Evolutionary conservation across 2,888 invertebrate species (phyloP), one percentile per base, ranked within the genome.

Genomic region (Thalpophila matura): DNA sequence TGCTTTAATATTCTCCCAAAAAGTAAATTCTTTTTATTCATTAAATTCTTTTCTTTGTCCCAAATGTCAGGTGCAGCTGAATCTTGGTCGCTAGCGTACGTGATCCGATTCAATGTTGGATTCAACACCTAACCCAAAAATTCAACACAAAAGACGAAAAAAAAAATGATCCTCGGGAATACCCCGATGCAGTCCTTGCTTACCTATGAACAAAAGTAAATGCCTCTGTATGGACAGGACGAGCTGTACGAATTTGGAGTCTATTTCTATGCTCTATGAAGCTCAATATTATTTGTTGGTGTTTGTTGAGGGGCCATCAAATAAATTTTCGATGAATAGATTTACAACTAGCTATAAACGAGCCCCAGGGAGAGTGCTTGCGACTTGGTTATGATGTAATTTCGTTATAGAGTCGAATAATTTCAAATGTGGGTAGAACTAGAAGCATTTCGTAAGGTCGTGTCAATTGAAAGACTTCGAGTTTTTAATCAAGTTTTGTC

Each of bases 281-380:
- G 77, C 42, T 35, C 42, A 64, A 58, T 70, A 66, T 80, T 14
- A 58, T 50, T 31, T 56, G 56, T 46, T 12, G 14, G 9, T 12
- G 33, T 54, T 57, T 51, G 24, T 40, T 56, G 60, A 64, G 73
- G 77, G 70, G 68, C 74, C 69, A 56, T 45, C 37, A 43, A 54
- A 81, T 83, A 82, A 81, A 86, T 84, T 84, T 85, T 84, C 74
- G 77, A 83, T 81, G 81, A 83, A 84, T 80, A 85, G 81, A 81
- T 86, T 86, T 86, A 88, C 73, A 83, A 77, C 84, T 76, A 77
- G 81, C 80, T 82, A 86, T 88, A 85, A 88, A 88, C 72, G 79
- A 73, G 77, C 80, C 79, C 77, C 68, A 74, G 79, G 79, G 78
- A 77, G 80, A 78, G 66, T 76, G 77, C 76, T 79, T 59, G 79